Evolutionary conservation across 1,140 invertebrate species (phyloP), one percentile per base, ranked within the genome.

Genomic region (Helicoverpa zea): DNA sequence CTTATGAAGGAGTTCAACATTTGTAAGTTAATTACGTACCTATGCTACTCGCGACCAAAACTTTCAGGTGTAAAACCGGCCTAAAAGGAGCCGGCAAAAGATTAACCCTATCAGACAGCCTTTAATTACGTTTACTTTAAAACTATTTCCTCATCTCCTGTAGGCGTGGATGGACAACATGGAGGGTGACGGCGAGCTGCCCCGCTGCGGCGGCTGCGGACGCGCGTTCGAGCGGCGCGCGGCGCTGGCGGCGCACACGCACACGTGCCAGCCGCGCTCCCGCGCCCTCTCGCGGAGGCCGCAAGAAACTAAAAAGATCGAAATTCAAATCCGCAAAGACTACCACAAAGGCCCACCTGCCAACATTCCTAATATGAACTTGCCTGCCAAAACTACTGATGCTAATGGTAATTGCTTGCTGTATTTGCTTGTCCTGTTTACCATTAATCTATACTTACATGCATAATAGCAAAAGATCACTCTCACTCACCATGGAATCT

Each of bases 211-310:
- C n/a, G 96, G 96, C 51, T 97, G 97, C 90, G 96, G 96, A 0
- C 96, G 96, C 80, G 94, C 95, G 23, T 97, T 97, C 88, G 97
- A 97, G 85, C 95, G 96, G 2, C 96, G 96, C 75, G 97, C 96
- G 13, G 96, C 96, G 5, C 91, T 97, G 14, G 95, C 96, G 10
- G 96, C 97, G 14, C 97, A 97, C 91, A 95, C 96, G 29, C 95
- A 96, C 86, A 96, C 95, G n/a, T 96, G 96, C 86, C 94, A 89
- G 79, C 87, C 93, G 35, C 85, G 94, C 56, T 87, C 78, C 11
- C 81, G 89, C 11, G 91, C 90, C 16, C 88, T 88, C 80, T 87
- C 85, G 14, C 66, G 83, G 2, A 83, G 84, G 51, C 73, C 79
- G 35, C 73, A 61, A 4, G 89, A 90, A 29, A 73, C 86, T 30